Evolutionary conservation across 2,113 vertebrate species (phyloP).

Genomic region (Cyprinodon brontotheroides): DNA sequence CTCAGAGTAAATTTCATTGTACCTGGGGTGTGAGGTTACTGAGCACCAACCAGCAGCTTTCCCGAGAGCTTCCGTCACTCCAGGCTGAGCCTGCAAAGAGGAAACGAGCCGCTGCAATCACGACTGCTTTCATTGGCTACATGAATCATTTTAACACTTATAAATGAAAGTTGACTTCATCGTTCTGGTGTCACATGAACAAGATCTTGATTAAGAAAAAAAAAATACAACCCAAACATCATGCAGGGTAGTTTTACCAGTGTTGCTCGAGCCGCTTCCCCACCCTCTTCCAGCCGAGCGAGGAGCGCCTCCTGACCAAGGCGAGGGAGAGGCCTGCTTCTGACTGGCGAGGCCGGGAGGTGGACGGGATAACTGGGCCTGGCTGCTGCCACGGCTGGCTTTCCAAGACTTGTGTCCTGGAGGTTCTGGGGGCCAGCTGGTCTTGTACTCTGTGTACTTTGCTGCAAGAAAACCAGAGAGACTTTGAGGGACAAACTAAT

Average conservation of each 20-base stretch:
- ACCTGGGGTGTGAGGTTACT: constrained; percentile 99
- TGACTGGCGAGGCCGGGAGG: constrained; percentile 94
- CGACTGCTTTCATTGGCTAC: background rate
- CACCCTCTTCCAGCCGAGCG: constrained; percentile 89
- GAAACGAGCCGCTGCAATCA: background rate
- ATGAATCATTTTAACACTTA: too few species aligned
- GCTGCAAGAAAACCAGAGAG: constrained; percentile 65
- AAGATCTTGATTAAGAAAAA: constrained; percentile 18
- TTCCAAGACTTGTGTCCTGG: constrained; percentile 99
- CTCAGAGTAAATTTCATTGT: constrained; percentile 29
- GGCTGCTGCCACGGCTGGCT: constrained; percentile 94
- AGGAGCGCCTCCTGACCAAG: constrained; percentile 92
- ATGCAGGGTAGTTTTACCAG: constrained; percentile 79
- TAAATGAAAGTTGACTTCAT: background rate
- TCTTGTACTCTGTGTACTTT: constrained; percentile 98
- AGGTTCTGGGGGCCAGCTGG: constrained; percentile 98
- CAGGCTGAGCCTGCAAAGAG: constrained; percentile 85
- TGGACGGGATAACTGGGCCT: constrained; percentile 92
- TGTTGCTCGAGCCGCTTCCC: constrained; percentile 78
- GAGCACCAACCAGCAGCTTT: constrained; percentile 98
- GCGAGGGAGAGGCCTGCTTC: constrained; percentile 90
- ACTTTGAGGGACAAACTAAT: background rate
- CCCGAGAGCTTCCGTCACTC: constrained; percentile 94
- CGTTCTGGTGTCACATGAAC: constrained; percentile 13
- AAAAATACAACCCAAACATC: background rate